These are phyloP conservation scores for Clarias platycephalus DNA, from an alignment of 2,797 vertebrate species.

Conservation along the genomic window DNA sequence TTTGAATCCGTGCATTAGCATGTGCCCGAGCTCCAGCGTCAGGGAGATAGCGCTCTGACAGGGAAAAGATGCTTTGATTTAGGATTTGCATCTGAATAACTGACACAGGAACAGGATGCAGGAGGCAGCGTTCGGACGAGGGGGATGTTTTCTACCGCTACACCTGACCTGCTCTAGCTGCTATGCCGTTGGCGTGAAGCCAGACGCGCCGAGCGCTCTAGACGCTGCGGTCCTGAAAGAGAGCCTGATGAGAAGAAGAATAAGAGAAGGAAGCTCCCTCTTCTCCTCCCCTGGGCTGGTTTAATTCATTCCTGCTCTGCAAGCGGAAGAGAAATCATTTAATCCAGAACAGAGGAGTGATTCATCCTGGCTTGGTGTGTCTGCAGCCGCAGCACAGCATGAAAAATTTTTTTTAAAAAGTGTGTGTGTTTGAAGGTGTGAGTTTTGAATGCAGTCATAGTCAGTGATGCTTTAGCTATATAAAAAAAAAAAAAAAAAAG, in stretches of 20 bases:
- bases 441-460: neutral
- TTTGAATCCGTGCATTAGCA: conserved; percentile 56
- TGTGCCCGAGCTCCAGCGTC: conserved; percentile 38
- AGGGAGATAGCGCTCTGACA: conserved; percentile 44
- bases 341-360: conserved; percentile 52
- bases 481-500: neutral
- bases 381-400: conserved; percentile 24
- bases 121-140: conserved; percentile 16
- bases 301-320: conserved; percentile 55
- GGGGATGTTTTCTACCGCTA: conserved; percentile 35
- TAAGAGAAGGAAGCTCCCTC: conserved; percentile 35
- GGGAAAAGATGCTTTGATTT: conserved; percentile 61
- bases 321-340: conserved; percentile 52
- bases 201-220: conserved; percentile 14
- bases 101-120: conserved; percentile 54
- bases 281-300: conserved; percentile 14
- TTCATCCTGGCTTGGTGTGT: conserved; percentile 42
- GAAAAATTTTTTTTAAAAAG: neutral
- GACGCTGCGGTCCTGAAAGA: conserved; percentile 20
- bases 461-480: neutral
- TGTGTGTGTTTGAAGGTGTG: conserved; percentile 5
- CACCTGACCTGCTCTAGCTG: conserved; percentile 48
- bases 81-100: conserved; percentile 70
- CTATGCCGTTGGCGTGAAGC: conserved; percentile 39
- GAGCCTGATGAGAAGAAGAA: conserved; percentile 22